Base-by-base conservation (phyloP, 1,140 invertebrate species). In the Micrasema minimum region DNA sequence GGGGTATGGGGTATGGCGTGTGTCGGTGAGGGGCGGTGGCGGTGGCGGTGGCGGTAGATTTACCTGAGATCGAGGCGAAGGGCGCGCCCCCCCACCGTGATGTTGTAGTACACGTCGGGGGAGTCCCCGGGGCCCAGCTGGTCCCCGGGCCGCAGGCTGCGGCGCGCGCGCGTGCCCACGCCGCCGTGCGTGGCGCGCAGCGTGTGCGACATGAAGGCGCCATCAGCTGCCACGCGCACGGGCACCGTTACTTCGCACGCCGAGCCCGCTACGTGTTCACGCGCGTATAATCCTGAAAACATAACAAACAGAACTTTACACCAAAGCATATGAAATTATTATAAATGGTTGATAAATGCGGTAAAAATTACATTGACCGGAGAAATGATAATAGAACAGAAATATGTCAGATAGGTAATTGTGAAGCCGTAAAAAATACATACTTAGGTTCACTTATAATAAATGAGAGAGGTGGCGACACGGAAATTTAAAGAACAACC, bases 21-120 rank as follows among this genome's bases (percentile, higher is more conserved):
- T 18, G 2, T n/a, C 4, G n/a, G 5, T 2, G 0, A 4, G 2
- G 41, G 41, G 12, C 14, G 9, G 41, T n/a, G n/a, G 12, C 2
- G 41, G 41, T 43, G 41, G n/a, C n/a, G n/a, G n/a, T n/a, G n/a
- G n/a, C n/a, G n/a, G n/a, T n/a, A n/a, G n/a, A n/a, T 66, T 48
- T 51, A 73, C 75, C 72, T 71, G 18, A 76, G 66, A 31, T 74
- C 66, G 2, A 76, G 46, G 11, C 69, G 38, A 4, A 76, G 68
- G 18, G 48, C 35, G 14, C 66, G 57, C 5, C 72, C 72, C 11
- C 72, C 75, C 11, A 76, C 65, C 1, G 75, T 76, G 50, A 76
- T 41, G 62, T 76, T 76, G 66, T 74, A 76, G 48, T 76, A 72
- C 23, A 76, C 20, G 7, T 62, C 43, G 22, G 41, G 37, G 18